These are phyloP conservation scores for Tursiops truncatus DNA, from an alignment of 2,113 vertebrate species.

Conservation along the genomic window DNA sequence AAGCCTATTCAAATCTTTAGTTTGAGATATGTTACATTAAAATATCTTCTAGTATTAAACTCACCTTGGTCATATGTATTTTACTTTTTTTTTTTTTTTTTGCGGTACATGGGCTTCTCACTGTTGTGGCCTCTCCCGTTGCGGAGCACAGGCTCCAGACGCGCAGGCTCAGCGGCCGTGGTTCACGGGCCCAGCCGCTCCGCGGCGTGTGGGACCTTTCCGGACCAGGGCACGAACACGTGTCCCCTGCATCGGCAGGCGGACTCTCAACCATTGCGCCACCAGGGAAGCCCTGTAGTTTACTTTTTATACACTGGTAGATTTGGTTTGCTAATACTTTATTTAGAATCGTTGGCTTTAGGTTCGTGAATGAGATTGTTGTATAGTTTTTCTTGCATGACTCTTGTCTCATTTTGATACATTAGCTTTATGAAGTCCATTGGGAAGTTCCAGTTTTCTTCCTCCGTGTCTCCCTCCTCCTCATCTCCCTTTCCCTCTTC, in stretches of 20 bases:
- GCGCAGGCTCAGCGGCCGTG: too few species aligned
- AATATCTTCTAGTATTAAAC: background rate
- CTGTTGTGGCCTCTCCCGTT: too few species aligned
- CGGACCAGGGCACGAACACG: rapidly evolving
- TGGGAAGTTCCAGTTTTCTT: background rate
- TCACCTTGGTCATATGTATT: background rate
- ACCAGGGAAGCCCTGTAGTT: background rate
- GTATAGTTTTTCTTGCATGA: background rate
- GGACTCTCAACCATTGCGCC: too few species aligned
- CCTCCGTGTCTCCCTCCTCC: background rate
- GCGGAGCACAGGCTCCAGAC: too few species aligned
- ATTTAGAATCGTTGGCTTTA: background rate
- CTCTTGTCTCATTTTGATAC: background rate
- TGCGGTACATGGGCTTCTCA: too few species aligned
- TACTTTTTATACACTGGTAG: background rate
- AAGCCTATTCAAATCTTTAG: background rate
- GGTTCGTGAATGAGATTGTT: background rate
- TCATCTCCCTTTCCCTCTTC: background rate
- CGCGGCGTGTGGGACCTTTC: too few species aligned
- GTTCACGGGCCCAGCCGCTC: too few species aligned
- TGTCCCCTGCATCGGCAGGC: too few species aligned
- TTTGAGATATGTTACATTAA: background rate
- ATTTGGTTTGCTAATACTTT: background rate
- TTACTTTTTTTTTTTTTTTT: background rate
- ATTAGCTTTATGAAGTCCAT: background rate